phyloP scores from a whole-genome alignment of 2,797 vertebrate genomes.

The Hyperoplus immaculatus region DNA sequence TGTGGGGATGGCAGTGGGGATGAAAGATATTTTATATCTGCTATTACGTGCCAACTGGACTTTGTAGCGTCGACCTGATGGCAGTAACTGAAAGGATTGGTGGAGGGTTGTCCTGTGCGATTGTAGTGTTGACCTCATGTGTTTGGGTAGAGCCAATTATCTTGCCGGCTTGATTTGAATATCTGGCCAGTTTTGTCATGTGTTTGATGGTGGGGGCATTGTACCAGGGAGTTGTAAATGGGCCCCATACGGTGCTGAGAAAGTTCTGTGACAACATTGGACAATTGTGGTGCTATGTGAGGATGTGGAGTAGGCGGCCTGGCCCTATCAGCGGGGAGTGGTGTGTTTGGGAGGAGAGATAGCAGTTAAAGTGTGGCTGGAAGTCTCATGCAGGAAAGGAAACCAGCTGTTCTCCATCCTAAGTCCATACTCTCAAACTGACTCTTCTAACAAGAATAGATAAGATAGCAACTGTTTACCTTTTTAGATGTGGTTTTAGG shows the following conservation, averaged over 20 bases:
- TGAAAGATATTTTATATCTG: too few relatives aligned
- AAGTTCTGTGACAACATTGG: not conserved
- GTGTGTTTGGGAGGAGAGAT: conserved; percentile 10
- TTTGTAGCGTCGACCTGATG: too few relatives aligned
- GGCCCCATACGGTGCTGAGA: not conserved
- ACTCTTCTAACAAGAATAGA: not conserved
- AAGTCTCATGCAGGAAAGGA: conserved; percentile 3
- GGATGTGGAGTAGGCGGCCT: conserved; percentile 10
- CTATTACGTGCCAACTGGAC: too few relatives aligned
- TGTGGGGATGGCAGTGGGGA: too few relatives aligned
- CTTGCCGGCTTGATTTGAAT: too few relatives aligned
- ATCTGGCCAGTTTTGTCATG: too few relatives aligned
- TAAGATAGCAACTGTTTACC: not conserved
- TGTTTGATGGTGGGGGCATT: too few relatives aligned
- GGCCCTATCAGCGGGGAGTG: conserved; percentile 14
- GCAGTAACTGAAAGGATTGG: too few relatives aligned
- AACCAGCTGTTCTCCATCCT: conserved; percentile 9
- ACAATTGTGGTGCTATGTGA: conserved; percentile 7
- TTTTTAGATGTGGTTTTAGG: not conserved
- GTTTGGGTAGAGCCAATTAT: too few relatives aligned
- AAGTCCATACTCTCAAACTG: not conserved
- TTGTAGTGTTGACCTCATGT: too few relatives aligned
- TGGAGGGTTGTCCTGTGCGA: too few relatives aligned
- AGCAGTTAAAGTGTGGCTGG: not conserved
- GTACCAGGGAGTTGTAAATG: too few relatives aligned